Conservation (phyloP, 2,113 vertebrate species). For the Myanophis thanlyinensis region DNA sequence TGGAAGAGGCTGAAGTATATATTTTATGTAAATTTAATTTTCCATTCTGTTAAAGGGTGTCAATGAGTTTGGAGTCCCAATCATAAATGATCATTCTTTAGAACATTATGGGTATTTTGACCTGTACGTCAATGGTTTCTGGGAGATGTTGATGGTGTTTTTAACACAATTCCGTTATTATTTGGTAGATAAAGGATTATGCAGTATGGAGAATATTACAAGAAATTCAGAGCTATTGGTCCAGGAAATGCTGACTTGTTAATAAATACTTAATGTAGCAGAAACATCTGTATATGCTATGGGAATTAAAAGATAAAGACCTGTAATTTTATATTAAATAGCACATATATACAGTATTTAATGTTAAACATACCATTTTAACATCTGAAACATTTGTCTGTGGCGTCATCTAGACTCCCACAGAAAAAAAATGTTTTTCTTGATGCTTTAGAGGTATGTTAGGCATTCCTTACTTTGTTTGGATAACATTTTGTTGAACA, state of each 20-base stretch:
- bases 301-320: constrained; percentile 33
- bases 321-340: constrained; percentile 44
- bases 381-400: not conserved
- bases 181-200: constrained; percentile 40
- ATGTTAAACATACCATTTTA: constrained; percentile 16
- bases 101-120: constrained; percentile 49
- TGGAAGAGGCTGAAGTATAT: constrained; percentile 30
- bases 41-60: constrained; percentile 26
- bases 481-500: constrained; percentile 46
- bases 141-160: constrained; percentile 50
- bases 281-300: constrained; percentile 41
- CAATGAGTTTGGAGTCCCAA: constrained; percentile 38
- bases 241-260: constrained; percentile 42
- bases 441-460: constrained; percentile 18
- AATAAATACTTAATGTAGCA: constrained; percentile 29
- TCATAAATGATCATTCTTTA: constrained; percentile 51
- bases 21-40: constrained; percentile 24
- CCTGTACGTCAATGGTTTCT: not conserved
- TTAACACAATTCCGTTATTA: constrained; percentile 53
- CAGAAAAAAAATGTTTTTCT: not conserved
- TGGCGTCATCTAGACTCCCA: not conserved
- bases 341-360: not conserved
- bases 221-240: constrained; percentile 38
- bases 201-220: constrained; percentile 54
- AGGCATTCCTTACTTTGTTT: constrained; percentile 46